A percentile compares a stretch with the other conserved stretches of the same genome.
These are phyloP conservation scores for Pipistrellus pipistrellus DNA, from an alignment of 2,797 vertebrate genomes.

Conservation along the genomic window DNA sequence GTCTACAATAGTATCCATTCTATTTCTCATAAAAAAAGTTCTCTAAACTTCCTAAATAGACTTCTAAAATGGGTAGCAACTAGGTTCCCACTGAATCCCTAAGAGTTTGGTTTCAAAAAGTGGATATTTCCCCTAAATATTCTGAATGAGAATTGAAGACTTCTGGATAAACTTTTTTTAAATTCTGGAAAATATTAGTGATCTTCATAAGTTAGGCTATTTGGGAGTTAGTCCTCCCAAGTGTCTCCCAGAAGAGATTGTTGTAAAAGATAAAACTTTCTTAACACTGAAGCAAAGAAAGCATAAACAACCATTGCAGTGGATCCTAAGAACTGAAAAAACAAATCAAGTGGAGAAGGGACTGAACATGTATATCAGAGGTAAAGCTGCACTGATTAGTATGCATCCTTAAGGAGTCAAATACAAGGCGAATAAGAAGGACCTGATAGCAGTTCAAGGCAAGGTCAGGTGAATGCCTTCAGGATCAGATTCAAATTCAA, in stretches of 20 bases:
- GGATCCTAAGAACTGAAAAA: background rate
- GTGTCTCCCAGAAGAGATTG: background rate
- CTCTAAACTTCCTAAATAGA: too few species aligned
- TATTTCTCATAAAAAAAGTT: background rate
- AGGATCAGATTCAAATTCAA: conserved; percentile 80
- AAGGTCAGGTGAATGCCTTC: conserved; percentile 79
- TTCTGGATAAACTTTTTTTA: background rate
- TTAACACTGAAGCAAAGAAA: background rate
- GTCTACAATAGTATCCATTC: background rate
- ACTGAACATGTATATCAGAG: background rate
- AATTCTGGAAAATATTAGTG: background rate
- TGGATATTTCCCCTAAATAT: background rate
- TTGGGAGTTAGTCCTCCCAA: background rate
- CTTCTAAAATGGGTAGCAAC: background rate
- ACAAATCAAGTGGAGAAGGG: background rate
- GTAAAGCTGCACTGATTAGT: background rate
- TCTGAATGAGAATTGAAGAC: background rate
- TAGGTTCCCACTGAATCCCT: background rate
- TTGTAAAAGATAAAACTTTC: background rate
- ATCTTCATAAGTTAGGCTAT: background rate
- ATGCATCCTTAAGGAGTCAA: background rate
- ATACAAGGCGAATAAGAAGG: background rate
- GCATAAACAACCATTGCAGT: background rate
- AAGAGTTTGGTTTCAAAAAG: background rate
- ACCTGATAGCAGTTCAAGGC: conserved; percentile 64